Evolutionary conservation across 2,113 vertebrate species (phyloP).

Genomic region (Butorides virescens): DNA sequence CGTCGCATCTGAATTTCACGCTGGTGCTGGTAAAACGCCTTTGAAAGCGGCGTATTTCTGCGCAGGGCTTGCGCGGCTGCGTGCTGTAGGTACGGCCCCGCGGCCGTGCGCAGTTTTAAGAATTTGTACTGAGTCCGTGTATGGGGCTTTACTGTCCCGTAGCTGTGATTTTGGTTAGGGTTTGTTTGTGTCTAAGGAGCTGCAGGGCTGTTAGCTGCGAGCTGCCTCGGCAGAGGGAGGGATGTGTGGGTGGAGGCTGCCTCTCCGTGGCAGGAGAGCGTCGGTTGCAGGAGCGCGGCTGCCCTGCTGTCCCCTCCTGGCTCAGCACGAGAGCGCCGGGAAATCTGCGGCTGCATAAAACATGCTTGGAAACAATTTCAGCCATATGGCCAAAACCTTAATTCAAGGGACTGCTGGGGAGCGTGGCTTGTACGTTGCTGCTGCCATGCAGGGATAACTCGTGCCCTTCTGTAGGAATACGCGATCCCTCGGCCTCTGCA

Average conservation of each 20-base stretch:
- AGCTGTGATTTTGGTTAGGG: neutral
- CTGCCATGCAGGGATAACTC: neutral
- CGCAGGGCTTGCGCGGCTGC: fast-evolving
- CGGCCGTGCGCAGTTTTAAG: fast-evolving
- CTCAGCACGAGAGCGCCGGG: no score
- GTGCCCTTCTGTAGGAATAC: fast-evolving
- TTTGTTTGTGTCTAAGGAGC: neutral
- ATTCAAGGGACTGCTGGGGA: neutral
- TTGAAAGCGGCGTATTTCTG: fast-evolving
- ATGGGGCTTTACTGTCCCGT: neutral
- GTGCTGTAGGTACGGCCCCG: fast-evolving
- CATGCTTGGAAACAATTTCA: neutral
- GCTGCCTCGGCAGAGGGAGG: neutral
- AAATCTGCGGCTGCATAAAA: no score
- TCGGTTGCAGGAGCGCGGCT: fast-evolving
- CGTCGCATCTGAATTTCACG: fast-evolving
- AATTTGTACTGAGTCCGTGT: fast-evolving
- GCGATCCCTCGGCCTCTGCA: neutral
- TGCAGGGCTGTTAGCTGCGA: fast-evolving
- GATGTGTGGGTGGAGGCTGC: neutral
- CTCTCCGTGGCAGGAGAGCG: neutral
- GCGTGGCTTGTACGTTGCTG: neutral
- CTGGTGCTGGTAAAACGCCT: neutral
- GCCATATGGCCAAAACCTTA: neutral
- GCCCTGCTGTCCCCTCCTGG: neutral